Conservation (phyloP, 2,888 invertebrate genomes). For the Drosophila fungiperda region DNA sequence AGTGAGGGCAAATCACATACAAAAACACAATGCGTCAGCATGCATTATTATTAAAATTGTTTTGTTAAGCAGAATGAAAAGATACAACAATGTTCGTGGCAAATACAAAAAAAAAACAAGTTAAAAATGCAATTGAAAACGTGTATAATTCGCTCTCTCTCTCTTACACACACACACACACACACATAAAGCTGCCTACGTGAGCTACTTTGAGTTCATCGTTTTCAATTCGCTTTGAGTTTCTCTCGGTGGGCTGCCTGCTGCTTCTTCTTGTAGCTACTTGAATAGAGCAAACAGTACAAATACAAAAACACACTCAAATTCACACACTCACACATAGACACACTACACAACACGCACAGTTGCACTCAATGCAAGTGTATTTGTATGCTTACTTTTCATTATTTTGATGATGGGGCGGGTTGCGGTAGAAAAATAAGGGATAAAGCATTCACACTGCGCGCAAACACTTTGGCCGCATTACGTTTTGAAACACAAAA, state of each 20-base stretch:
- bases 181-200: constrained; percentile 42
- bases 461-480: constrained; percentile 53
- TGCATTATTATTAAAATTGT: constrained; percentile 23
- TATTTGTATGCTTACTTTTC: constrained; percentile 68
- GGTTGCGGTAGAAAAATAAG: constrained; percentile 25
- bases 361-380: constrained; percentile 39
- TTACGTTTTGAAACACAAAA: constrained; percentile 32
- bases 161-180: constrained; percentile 26
- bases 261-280: constrained; percentile 36
- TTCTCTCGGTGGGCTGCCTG: constrained; percentile 61
- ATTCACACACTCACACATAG: constrained; percentile 36
- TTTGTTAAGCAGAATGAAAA: constrained; percentile 22
- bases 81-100: constrained; percentile 38
- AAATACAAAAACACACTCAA: constrained; percentile 45
- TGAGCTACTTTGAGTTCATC: constrained; percentile 81
- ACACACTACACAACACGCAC: constrained; percentile 7
- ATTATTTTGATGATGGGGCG: constrained; percentile 41
- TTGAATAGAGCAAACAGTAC: constrained; percentile 32
- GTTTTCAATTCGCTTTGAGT: constrained; percentile 80
- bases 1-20: constrained; percentile 7
- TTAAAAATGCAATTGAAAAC: constrained; percentile 74
- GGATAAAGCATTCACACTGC: constrained; percentile 52
- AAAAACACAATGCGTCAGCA: constrained; percentile 14
- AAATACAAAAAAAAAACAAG: constrained; percentile 58
- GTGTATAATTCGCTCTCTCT: constrained; percentile 26